Evolutionary conservation across 1,140 invertebrate species (phyloP).

Genomic region (Trichoplusia ni): DNA sequence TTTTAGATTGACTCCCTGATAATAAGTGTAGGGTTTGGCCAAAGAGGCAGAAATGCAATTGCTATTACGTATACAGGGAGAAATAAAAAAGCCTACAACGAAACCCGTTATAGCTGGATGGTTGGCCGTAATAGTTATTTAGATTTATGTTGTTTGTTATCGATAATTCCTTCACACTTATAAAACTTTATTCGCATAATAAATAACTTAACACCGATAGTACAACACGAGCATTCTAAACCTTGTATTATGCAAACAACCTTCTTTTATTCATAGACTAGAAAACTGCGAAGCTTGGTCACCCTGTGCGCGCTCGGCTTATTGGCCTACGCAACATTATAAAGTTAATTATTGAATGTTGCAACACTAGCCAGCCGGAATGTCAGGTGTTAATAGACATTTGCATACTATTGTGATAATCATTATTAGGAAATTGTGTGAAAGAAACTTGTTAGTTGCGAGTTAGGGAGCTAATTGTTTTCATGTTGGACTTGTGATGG

Average conservation of each 20-base stretch:
- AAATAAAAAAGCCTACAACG: no score
- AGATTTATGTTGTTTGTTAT: no score
- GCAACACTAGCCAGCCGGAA: conserved; percentile 4
- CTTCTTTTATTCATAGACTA: not conserved
- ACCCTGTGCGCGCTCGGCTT: not conserved
- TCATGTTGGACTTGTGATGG: not conserved
- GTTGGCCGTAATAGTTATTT: no score
- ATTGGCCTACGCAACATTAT: conserved; percentile 19
- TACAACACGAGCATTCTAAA: not conserved
- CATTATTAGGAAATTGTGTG: conserved; percentile 18
- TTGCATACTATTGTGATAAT: conserved; percentile 29
- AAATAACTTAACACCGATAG: not conserved
- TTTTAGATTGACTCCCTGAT: no score
- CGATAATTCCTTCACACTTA: no score
- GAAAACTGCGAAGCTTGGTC: not conserved
- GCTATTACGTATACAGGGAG: no score
- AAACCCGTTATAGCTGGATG: no score
- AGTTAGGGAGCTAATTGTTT: not conserved
- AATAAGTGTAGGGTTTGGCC: no score
- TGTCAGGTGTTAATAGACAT: conserved; percentile 28
- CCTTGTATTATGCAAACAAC: not conserved
- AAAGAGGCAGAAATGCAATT: no score
- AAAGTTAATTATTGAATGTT: conserved; percentile 20
- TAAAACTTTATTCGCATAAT: no score
- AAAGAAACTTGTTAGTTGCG: conserved; percentile 15